phyloP scores from a whole-genome alignment of 2,797 vertebrate genomes.

The Rhadinocentrus ornatus region DNA sequence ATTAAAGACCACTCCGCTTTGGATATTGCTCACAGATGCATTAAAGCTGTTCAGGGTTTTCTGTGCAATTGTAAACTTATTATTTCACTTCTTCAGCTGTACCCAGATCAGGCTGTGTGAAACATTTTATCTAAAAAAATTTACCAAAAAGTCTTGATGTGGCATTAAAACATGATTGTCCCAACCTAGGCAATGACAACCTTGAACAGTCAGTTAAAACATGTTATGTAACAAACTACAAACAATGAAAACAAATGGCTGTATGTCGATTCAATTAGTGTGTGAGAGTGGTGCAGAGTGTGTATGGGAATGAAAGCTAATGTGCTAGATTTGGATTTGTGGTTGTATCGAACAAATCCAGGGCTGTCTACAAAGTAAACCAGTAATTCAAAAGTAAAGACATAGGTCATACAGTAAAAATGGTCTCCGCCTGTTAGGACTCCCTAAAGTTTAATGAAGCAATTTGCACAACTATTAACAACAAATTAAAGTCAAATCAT shows the following conservation, averaged over 20 bases:
- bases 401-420: neutral
- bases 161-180: constrained; percentile 30
- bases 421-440: neutral
- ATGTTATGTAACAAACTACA: neutral
- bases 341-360: neutral
- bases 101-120: constrained; percentile 13
- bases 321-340: no score
- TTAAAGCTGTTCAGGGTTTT: constrained; percentile 1
- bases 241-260: neutral
- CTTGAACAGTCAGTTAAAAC: neutral
- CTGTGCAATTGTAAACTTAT: neutral
- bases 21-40: neutral
- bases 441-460: constrained; percentile 1
- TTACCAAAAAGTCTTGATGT: constrained; percentile 17
- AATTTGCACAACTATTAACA: neutral
- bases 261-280: no score
- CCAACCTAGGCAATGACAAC: neutral
- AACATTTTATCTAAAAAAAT: constrained; percentile 14
- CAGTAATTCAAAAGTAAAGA: neutral
- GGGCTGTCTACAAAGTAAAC: neutral
- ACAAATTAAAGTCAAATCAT: neutral
- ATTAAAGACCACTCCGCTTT: constrained; percentile 18
- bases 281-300: no score
- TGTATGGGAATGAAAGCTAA: no score
- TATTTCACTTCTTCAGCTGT: constrained; percentile 9